Base-by-base conservation (phyloP, 2,797 vertebrate species). In the Miichthys miiuy region DNA sequence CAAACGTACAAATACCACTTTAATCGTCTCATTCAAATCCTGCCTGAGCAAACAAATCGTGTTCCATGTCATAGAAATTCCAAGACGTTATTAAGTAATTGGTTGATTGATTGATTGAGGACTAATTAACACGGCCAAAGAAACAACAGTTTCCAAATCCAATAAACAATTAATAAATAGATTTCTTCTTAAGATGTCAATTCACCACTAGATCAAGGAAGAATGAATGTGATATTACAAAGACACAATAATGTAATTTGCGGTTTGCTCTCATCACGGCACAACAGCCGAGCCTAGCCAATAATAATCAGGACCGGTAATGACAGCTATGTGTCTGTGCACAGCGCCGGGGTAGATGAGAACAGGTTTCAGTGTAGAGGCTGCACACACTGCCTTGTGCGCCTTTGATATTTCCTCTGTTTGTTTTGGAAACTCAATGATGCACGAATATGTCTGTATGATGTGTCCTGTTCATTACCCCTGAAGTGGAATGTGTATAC, bases 301-400 rank as follows among this genome's bases (percentile, higher is more conserved):
- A 63, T 82, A 73, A 82, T 72, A 73, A 82, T 71, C 52, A 34
- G 1, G 12, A 9, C 56, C 11, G 4, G 55, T 78, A 74, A 81
- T 79, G 68, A 88, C 82, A 94, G 91, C 81, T 86, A 87, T 85
- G 88, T 67, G 78, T 80, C 73, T 72, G 77, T 44, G 83, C 79
- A 74, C 21, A 78, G 47, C 73, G 18, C n/a, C 7, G 11, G 55
- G 85, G 87, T 90, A 87, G 88, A 83, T 89, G 89, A 79, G 88
- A 91, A 93, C 91, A 94, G 91, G 92, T 94, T 93, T 81, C 88
- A 90, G 85, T 84, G 86, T 54, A 63, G 57, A 71, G 55, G 51
- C 75, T 70, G 20, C 18, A 66, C 12, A n/a, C 18, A 66, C 10
- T 21, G 14, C 48, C 58, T 62, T 0, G 41, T n/a, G 80, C 70